phyloP scores from a whole-genome alignment of 2,113 vertebrate genomes.

The Picathartes gymnocephalus region DNA sequence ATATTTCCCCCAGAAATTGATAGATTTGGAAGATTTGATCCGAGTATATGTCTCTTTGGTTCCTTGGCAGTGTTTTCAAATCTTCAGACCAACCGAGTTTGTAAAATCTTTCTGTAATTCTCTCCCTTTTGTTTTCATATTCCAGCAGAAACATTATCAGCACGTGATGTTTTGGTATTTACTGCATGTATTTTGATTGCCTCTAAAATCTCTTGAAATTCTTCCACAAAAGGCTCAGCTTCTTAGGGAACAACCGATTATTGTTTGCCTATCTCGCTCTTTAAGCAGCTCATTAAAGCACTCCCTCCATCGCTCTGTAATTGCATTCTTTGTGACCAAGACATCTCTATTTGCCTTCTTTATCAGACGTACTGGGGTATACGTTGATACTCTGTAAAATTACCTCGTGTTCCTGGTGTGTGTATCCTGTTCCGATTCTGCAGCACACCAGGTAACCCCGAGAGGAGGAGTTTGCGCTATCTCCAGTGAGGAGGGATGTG shows the following conservation, averaged over 20 bases:
- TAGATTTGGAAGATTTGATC: neutral
- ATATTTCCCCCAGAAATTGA: neutral
- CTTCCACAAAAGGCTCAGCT: conserved; percentile 1
- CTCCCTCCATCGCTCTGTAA: neutral
- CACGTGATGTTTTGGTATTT: conserved; percentile 24
- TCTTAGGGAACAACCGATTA: neutral
- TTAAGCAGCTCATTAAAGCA: conserved; percentile 10
- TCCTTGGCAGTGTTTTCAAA: neutral
- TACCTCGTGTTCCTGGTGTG: neutral
- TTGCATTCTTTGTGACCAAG: neutral
- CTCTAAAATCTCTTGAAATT: conserved; percentile 8
- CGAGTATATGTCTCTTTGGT: neutral
- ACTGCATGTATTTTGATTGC: neutral
- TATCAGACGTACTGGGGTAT: neutral
- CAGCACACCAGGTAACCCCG: neutral
- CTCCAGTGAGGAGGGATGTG: neutral
- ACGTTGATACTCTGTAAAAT: neutral
- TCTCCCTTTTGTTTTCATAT: neutral
- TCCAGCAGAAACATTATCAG: neutral
- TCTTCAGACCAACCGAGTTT: neutral
- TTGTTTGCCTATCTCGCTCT: neutral
- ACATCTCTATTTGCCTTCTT: neutral
- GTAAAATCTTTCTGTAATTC: neutral
- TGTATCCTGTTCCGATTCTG: neutral
- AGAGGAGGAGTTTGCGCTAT: neutral